phyloP scores from a whole-genome alignment of 2,797 vertebrate genomes.

The Tinamus major region DNA sequence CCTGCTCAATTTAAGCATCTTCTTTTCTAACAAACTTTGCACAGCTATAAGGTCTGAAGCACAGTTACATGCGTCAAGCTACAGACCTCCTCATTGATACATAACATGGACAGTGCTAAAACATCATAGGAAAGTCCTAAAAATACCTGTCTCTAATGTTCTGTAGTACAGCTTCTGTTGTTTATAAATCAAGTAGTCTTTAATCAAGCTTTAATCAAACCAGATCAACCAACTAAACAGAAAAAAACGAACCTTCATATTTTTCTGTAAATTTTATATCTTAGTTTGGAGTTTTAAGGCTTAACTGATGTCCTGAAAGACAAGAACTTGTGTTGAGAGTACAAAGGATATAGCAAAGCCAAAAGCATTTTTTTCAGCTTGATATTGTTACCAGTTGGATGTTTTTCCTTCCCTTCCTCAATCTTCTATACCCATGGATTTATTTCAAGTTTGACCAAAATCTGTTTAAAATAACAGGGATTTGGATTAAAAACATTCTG shows the following conservation, averaged over 20 bases:
- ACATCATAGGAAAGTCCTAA: background rate
- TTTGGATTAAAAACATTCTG: constrained; percentile 5
- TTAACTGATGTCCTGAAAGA: background rate
- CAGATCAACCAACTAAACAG: background rate
- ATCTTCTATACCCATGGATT: background rate
- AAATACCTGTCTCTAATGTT: background rate
- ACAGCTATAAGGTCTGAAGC: background rate
- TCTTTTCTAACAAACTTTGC: background rate
- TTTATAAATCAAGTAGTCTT: background rate
- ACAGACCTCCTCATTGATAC: background rate
- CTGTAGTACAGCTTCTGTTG: background rate
- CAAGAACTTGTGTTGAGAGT: background rate
- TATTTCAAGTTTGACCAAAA: background rate
- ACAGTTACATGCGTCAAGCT: background rate
- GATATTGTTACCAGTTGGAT: fast-evolving
- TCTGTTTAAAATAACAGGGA: background rate
- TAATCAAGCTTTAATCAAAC: background rate
- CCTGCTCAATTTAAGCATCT: background rate
- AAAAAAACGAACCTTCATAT: background rate
- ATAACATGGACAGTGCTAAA: background rate
- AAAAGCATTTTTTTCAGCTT: background rate
- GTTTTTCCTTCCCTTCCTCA: background rate
- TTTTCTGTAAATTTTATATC: background rate
- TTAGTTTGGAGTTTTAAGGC: background rate
- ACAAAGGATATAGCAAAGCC: background rate